Percentiles rank a stretch among this genome's conserved stretches.
Conservation (phyloP, 2,888 invertebrate genomes). For the Hirtodrosophila histrioides region DNA sequence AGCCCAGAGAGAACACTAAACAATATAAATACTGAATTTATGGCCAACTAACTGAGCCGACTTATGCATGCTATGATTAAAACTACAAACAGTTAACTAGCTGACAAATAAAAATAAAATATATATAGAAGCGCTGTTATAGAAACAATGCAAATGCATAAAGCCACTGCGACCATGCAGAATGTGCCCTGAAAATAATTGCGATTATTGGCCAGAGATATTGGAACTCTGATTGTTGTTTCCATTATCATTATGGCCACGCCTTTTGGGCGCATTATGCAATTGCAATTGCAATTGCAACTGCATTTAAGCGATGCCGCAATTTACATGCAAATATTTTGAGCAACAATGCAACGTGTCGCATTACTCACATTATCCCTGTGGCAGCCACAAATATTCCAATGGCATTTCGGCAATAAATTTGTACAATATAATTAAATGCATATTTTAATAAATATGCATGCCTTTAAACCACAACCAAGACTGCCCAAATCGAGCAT, state of each 20-base stretch:
- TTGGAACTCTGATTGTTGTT: conserved; percentile 22
- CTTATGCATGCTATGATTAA: conserved; percentile 17
- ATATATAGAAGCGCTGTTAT: too few species aligned
- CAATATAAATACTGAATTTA: conserved; percentile 1
- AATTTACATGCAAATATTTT: conserved; percentile 31
- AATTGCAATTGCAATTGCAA: conserved; percentile 15
- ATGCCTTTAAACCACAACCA: conserved; percentile 19
- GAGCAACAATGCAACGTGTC: conserved; percentile 23
- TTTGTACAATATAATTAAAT: conserved; percentile 67
- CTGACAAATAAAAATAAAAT: conserved; percentile 7
- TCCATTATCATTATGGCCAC: conserved; percentile 35
- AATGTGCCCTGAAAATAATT: conserved; percentile 31
- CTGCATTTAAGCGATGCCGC: conserved; percentile 33
- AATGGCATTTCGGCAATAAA: conserved; percentile 52
- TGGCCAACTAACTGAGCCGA: conserved; percentile 8
- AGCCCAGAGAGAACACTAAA: neutral
- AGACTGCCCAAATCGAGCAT: neutral
- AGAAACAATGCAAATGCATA: too few species aligned
- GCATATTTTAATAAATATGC: conserved; percentile 63
- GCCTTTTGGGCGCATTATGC: conserved; percentile 20
- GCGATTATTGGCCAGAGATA: conserved; percentile 21
- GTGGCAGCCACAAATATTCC: conserved; percentile 63
- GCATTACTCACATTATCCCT: conserved; percentile 51
- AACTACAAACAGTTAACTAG: conserved; percentile 25
- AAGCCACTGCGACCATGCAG: conserved; percentile 12